A percentile compares a stretch with the other conserved stretches of the same genome.
Conservation (phyloP, 2,888 invertebrate species). For the Chymomyza caudatula region DNA sequence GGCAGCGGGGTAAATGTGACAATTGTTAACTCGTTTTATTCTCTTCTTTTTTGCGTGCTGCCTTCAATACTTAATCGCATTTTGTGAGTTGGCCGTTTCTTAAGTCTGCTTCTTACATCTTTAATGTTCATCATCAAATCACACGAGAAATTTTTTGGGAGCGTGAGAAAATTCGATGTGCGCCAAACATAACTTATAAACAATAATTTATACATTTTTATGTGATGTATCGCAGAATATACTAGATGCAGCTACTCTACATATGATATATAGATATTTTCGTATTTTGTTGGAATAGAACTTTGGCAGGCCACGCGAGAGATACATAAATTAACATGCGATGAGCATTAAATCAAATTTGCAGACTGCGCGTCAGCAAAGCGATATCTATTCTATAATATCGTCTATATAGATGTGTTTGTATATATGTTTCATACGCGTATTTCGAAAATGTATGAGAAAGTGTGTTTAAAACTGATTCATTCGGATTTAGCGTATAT, state of each 20-base stretch:
- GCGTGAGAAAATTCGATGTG: slow-evolving; percentile 64
- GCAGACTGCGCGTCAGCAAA: slow-evolving; percentile 35
- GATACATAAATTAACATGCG: slow-evolving; percentile 63
- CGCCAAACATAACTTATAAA: slow-evolving; percentile 62
- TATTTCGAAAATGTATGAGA: too few relatives aligned
- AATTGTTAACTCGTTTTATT: slow-evolving; percentile 60
- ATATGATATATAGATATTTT: slow-evolving; percentile 6
- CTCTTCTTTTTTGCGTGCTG: slow-evolving; percentile 39
- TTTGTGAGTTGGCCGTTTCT: slow-evolving; percentile 39
- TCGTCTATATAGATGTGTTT: not conserved
- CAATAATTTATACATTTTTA: slow-evolving; percentile 59
- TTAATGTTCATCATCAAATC: not conserved
- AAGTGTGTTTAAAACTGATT: too few relatives aligned
- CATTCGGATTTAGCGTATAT: too few relatives aligned
- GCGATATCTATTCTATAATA: not conserved
- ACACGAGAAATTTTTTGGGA: slow-evolving; percentile 49
- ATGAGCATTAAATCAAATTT: slow-evolving; percentile 58
- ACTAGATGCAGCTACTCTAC: not conserved
- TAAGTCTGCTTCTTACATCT: slow-evolving; percentile 8
- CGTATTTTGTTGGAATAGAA: slow-evolving; percentile 16
- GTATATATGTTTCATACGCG: too few relatives aligned
- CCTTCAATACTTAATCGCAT: slow-evolving; percentile 68
- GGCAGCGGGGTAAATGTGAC: slow-evolving; percentile 34
- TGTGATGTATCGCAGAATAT: slow-evolving; percentile 9
- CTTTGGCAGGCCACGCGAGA: slow-evolving; percentile 59